A percentile compares a stretch with the other conserved stretches of the same genome.
These are phyloP conservation scores for Athetis lepigone DNA, from an alignment of 2,888 invertebrate species.

Conservation along the genomic window DNA sequence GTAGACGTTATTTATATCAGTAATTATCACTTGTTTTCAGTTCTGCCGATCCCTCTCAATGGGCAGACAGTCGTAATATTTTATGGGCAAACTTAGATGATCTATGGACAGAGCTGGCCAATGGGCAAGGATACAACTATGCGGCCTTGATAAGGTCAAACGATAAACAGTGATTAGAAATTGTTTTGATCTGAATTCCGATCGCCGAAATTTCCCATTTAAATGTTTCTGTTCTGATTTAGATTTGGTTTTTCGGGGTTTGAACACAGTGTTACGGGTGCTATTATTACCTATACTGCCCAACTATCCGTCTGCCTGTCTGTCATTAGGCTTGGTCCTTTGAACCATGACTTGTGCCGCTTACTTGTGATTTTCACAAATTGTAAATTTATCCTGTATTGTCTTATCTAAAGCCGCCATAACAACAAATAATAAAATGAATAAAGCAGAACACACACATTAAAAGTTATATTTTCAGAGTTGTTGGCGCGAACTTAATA, in stretches of 20 bases:
- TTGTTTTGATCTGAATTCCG: slow-evolving; percentile 18
- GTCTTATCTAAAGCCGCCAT: no score
- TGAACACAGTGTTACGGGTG: no score
- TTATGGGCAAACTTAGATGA: slow-evolving; percentile 55
- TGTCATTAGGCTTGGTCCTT: no score
- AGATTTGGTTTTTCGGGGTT: background rate
- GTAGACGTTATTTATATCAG: slow-evolving; percentile 57
- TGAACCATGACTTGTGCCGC: no score
- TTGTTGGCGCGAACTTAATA: no score
- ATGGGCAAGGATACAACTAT: slow-evolving; percentile 35
- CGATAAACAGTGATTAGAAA: slow-evolving; percentile 5
- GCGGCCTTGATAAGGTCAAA: slow-evolving; percentile 18
- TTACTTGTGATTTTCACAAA: no score
- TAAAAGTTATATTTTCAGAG: no score
- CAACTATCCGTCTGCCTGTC: no score
- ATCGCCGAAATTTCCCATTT: slow-evolving; percentile 9
- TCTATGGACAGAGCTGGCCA: slow-evolving; percentile 47
- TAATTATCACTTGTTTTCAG: slow-evolving; percentile 62
- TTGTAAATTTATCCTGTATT: no score
- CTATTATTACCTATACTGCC: no score
- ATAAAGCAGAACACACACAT: no score
- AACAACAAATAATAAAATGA: no score
- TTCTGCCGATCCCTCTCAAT: slow-evolving; percentile 34
- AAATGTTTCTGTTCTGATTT: background rate
- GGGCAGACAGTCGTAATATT: slow-evolving; percentile 54